Percentiles rank a stretch among this genome's conserved stretches.
Conservation (phyloP, 1,140 invertebrate genomes). For the Eufriesea mexicana region DNA sequence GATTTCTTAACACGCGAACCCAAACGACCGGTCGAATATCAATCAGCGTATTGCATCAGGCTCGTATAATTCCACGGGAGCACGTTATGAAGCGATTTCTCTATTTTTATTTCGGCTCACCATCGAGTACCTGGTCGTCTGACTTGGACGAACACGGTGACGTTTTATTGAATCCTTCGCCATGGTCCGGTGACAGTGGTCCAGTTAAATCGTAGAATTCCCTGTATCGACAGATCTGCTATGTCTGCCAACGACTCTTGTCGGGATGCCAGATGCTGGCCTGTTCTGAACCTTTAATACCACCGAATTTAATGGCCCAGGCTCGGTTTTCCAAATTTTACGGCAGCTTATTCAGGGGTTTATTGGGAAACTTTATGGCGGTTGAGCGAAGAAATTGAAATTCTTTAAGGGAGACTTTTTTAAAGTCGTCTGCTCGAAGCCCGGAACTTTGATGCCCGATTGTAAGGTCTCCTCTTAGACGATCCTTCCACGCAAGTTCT, state of each 20-base stretch:
- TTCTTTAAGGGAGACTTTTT: not conserved
- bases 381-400: not conserved
- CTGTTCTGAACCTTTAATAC: not conserved
- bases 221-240: not conserved
- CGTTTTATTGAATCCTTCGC: conserved; percentile 30
- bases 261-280: not conserved
- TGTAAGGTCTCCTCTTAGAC: not conserved
- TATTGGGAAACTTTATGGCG: not conserved
- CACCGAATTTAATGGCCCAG: not conserved
- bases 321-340: not conserved
- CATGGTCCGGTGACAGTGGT: conserved; percentile 6
- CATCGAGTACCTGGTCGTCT: too few relatives aligned
- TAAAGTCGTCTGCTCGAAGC: not conserved
- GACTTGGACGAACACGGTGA: not conserved
- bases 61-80: not conserved
- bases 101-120: not conserved
- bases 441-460: not conserved
- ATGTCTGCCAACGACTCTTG: not conserved
- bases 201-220: conserved; percentile 12
- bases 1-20: conserved; percentile 6
- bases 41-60: conserved; percentile 6
- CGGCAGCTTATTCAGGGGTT: not conserved
- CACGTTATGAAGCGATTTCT: not conserved
- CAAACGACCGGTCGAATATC: conserved; percentile 5
- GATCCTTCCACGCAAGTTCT: not conserved